Base-by-base conservation (phyloP, 37 sponge, comb jelly and placozoan species). In the Spongilla lacustris region DNA sequence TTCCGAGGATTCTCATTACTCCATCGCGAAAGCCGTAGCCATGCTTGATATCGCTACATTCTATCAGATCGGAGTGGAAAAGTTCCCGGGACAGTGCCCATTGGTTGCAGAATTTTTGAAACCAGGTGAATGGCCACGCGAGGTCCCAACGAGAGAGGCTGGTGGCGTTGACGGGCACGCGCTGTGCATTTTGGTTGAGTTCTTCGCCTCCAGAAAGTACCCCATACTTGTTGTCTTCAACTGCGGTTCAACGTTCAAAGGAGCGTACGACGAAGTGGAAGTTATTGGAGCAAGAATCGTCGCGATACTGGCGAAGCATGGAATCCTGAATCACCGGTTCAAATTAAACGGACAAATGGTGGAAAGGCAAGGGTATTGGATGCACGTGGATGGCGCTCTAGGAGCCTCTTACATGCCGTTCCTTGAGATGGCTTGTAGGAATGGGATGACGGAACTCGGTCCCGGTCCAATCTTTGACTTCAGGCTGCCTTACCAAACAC, bases 1-100 rank as follows among this genome's bases (percentile, higher is more conserved):
- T 66, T 76, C 85, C 3, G 33, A 75, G 26, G 85, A 84, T 14
- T 33, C 77, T 68, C 85, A 84, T 31, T 67, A 76, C 67, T 84
- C 85, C 75, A 34, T 68, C 5, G 24, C 29, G 1, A 84, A 84
- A 74, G 85, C 85, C n/a, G 22, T 31, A 9, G 24, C 29, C 0
- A 75, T 38, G 27, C 2, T 84, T 2, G 25, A 84, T 10, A 76
- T 84, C 76, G 49, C 75, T 23, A 84, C 85, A 13, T 84, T 75
- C 67, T 30, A 50, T 32, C n/a, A 32, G 36, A 17, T 84, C 4
- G 85, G 76, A 2, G 34, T 33, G 23, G 68, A 50, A 67, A 4
- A 32, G 2, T 84, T 75, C 22, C 85, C 85, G 12, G 85, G 67
- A 0, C 31, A 50, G 37, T 76, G 77, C 25, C 85, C 85, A 76